A percentile compares a stretch with the other conserved stretches of the same genome.
Evolutionary conservation across 2,113 vertebrate species (phyloP).

Genomic region (Rhagologus leucostigma): DNA sequence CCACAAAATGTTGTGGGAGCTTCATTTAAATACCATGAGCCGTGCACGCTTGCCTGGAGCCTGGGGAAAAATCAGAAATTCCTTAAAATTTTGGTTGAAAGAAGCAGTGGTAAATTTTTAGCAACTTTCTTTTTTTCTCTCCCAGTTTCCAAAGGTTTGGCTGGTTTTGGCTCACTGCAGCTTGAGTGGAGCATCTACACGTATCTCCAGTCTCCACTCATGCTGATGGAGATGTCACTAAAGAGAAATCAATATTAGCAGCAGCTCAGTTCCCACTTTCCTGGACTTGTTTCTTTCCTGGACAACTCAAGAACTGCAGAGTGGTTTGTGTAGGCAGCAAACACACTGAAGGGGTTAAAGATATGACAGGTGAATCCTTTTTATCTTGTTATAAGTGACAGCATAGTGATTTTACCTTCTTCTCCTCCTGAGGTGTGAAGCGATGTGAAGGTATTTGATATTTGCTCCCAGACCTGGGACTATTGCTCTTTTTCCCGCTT

Average conservation of each 20-base stretch:
- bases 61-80: neutral
- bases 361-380: neutral
- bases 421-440: accelerated
- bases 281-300: neutral
- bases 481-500: neutral
- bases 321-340: neutral
- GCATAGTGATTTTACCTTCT: neutral
- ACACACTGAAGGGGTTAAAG: neutral
- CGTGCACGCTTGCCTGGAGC: neutral
- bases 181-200: neutral
- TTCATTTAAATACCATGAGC: slow-evolving; percentile 51
- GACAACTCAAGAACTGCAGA: neutral
- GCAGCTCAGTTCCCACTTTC: neutral
- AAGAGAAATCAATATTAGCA: neutral
- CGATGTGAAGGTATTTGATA: neutral
- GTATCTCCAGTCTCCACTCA: neutral
- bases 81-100: neutral
- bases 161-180: neutral
- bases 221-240: neutral
- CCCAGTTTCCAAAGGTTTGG: neutral
- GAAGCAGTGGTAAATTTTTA: neutral
- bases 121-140: accelerated
- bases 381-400: neutral
- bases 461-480: neutral
- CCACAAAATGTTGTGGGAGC: slow-evolving; percentile 42